Evolutionary conservation across 1,140 invertebrate species (phyloP), one percentile per base, ranked within the genome.

Genomic region (Cotesia typhae): DNA sequence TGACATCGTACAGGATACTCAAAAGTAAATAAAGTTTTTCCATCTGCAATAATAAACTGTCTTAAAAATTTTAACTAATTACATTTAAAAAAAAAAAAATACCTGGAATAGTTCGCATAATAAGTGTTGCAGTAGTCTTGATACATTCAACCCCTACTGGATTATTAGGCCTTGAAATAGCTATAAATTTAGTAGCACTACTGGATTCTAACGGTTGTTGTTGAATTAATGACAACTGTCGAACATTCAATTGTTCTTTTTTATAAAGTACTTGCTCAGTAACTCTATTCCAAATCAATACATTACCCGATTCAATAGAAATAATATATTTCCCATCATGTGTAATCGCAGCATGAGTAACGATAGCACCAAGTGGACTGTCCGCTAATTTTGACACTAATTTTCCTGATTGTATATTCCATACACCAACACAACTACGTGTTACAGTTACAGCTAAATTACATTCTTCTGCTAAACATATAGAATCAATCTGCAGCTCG

Each of bases 401-500:
- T 80, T 92, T 92, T 0, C 96, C 96, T 0, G 92, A 92, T 71
- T 92, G 89, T n/a, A 98, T 89, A 83, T 98, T 94, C 97, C 97
- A 99, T 9, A 99, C 91, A 4, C 97, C 97, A 65, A 98, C 93
- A 81, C 95, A 97, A 77, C 95, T 95, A 74, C 98, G 89, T 0
- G 96, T 98, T 3, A 95, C 94, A 0, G 95, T 96, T 0, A 95
- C 93, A 7, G 95, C 96, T 38, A 97, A 83, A 47, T 90, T 89
- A 51, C 92, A 90, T 73, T 91, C 90, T 60, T 93, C 90, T 2
- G 92, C 94, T 65, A 96, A 87, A 77, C 93, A 92, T 28, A 99
- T 94, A 28, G 93, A 92, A 85, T 99, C 97, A 70, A 99, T 96
- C 78, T 97, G 96, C 63, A 98, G 87, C 82, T 99, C 98, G 82